Base-by-base conservation (phyloP, 1,140 invertebrate genomes). In the Drosophila baimaii region DNA sequence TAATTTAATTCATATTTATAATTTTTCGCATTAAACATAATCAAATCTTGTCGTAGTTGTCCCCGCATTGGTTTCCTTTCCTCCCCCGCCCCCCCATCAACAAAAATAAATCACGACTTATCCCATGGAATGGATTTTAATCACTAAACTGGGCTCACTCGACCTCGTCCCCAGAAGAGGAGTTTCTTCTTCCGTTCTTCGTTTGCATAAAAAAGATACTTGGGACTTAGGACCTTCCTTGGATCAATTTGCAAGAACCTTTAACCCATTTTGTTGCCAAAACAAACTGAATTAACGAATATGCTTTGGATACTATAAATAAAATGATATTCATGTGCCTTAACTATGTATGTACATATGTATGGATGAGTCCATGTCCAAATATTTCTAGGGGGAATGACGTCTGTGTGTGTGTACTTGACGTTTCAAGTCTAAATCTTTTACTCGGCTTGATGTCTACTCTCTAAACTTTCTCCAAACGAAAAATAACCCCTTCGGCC, bases 1-100 rank as follows among this genome's bases (percentile, higher is more conserved):
- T 85, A 85, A 89, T 81, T 85, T 89, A 84, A 84, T 90, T 89
- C 77, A 85, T 89, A 89, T 89, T 89, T 88, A 88, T 88, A 89
- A 88, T 89, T 84, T 84, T 85, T 88, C 64, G 70, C 84, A 88
- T 88, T 89, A 88, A 88, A 88, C 81, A 73, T 80, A 89, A 89
- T 89, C 71, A 84, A 84, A 84, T 73, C 77, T 77, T 78, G 84
- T 84, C 76, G 72, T 89, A 83, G 54, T 62, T 58, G 17, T 39
- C 63, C 61, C 54, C 44, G 37, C 72, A 55, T 71, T 68, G 41
- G 47, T 59, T 75, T 94, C 77, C 51, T 64, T 49, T 49, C 37
- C 58, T 54, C 35, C 44, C 77, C 51, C 61, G 46, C 46, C 37
- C 58, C 46, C 35, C 44, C 25, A 58, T 51, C 41, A 39, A 29